Base-by-base conservation (phyloP, 2,113 vertebrate genomes). In the Anolis sagrei region DNA sequence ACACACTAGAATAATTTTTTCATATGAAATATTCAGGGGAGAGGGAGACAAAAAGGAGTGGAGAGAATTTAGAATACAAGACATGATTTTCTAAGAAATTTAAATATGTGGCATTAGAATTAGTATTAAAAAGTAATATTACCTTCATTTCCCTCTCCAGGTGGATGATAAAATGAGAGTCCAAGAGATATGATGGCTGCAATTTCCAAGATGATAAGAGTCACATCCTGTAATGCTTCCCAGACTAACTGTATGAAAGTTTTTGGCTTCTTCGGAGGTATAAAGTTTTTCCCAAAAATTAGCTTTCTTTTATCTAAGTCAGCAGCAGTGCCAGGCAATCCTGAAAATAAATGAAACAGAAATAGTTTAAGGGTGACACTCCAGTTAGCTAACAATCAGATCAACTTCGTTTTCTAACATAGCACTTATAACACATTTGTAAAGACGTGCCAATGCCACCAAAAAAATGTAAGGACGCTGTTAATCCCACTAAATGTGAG, bases 201-300 rank as follows among this genome's bases (percentile, higher is more conserved):
- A 0, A 99, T 95, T 96, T 99, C 99, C 95, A 99, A 95, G 95
- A 99, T 99, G 91, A 99, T 99, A 84, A 99, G 98, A 27, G 99
- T 99, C 93, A 99, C 99, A 1, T 99, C 99, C 95, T 99, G 99
- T 92, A 99, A 97, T 0, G 99, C 99, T 95, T 99, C 99, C 99
- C 99, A 99, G 86, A 99, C 98, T 90, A 99, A 97, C 94, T 99
- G 98, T 95, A 99, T 95, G 97, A 99, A 99, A 89, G 98, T 99
- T 98, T 99, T 99, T 98, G 98, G 98, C 98, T 98, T 99, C 97
- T 99, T 99, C 96, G 99, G 99, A 98, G 99, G 98, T 98, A 99
- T 99, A 95, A 99, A 96, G 97, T 99, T 99, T 97, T 95, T 93
- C 93, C 98, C 99, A 94, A 96, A 99, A 95, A 98, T 93, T 96